Evolutionary conservation across 2,888 invertebrate species (phyloP).

Genomic region (Spilosoma lubricipeda): DNA sequence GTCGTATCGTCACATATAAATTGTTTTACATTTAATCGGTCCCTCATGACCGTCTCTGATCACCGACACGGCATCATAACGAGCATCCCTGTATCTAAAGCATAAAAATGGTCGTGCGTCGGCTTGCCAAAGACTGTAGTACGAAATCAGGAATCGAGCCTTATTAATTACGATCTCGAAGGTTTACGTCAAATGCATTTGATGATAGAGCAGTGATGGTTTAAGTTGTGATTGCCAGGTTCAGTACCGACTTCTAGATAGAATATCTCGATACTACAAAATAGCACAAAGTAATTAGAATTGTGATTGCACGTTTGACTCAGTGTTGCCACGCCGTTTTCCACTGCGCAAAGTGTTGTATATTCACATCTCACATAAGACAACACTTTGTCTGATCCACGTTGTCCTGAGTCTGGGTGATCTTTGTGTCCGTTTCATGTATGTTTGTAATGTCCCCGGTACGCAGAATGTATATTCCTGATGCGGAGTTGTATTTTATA

Average conservation of each 20-base stretch:
- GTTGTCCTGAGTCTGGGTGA: too few species aligned
- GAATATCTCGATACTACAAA: neutral
- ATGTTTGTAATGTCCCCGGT: too few species aligned
- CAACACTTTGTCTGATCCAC: too few species aligned
- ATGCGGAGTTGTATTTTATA: too few species aligned
- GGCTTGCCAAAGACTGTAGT: neutral
- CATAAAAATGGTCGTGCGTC: neutral
- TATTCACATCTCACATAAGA: too few species aligned
- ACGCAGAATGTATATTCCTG: too few species aligned
- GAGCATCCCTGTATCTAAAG: slow-evolving; percentile 17
- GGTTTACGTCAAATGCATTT: neutral
- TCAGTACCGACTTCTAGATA: neutral
- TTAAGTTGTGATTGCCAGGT: neutral
- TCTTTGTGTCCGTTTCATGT: too few species aligned
- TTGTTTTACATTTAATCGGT: slow-evolving; percentile 34
- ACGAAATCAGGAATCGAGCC: neutral
- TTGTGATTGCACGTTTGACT: too few species aligned
- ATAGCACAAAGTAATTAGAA: neutral
- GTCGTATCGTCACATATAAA: slow-evolving; percentile 27
- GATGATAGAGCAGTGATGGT: too few species aligned
- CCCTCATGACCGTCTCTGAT: slow-evolving; percentile 42
- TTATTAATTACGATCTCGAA: neutral
- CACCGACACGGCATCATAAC: slow-evolving; percentile 26
- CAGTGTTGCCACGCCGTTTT: too few species aligned
- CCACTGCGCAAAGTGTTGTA: too few species aligned